A percentile compares a stretch with the other conserved stretches of the same genome.
phyloP scores from a whole-genome alignment of 2,797 vertebrate species.

The Poecilia wingei region DNA sequence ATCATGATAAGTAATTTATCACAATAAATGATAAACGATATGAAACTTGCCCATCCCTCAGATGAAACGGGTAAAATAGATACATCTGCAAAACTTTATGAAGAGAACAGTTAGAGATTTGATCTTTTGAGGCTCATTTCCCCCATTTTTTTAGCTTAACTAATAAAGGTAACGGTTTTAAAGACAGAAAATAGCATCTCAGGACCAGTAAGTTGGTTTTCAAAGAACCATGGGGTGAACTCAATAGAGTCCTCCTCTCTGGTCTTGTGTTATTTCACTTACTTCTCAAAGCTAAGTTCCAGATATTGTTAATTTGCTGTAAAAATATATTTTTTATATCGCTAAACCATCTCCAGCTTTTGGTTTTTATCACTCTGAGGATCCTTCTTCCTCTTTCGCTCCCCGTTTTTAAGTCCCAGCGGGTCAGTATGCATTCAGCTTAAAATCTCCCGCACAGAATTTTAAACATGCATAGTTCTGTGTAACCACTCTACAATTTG shows the following conservation, averaged over 20 bases:
- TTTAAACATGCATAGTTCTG: conserved; percentile 13
- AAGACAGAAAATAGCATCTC: not conserved
- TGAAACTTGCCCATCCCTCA: too few species aligned
- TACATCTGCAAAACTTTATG: not conserved
- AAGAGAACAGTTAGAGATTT: not conserved
- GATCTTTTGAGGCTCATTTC: not conserved
- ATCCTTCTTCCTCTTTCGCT: not conserved
- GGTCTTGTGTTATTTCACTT: not conserved
- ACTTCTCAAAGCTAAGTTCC: not conserved
- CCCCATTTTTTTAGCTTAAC: not conserved
- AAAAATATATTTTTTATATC: not conserved
- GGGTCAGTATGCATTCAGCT: not conserved
- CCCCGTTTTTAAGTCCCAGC: not conserved
- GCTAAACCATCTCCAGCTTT: not conserved
- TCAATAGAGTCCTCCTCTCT: not conserved
- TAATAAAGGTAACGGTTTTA: not conserved
- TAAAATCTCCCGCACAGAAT: conserved; percentile 7
- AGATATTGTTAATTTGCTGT: not conserved
- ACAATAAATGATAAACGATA: too few species aligned
- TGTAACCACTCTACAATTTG: conserved; percentile 30
- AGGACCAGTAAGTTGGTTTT: not conserved
- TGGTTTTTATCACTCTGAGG: not conserved
- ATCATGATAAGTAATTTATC: too few species aligned
- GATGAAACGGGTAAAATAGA: not conserved
- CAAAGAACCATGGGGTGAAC: not conserved